A percentile compares a stretch with the other conserved stretches of the same genome.
Evolutionary conservation across 1,140 invertebrate genomes (phyloP).

Genomic region (Halotydeus destructor): DNA sequence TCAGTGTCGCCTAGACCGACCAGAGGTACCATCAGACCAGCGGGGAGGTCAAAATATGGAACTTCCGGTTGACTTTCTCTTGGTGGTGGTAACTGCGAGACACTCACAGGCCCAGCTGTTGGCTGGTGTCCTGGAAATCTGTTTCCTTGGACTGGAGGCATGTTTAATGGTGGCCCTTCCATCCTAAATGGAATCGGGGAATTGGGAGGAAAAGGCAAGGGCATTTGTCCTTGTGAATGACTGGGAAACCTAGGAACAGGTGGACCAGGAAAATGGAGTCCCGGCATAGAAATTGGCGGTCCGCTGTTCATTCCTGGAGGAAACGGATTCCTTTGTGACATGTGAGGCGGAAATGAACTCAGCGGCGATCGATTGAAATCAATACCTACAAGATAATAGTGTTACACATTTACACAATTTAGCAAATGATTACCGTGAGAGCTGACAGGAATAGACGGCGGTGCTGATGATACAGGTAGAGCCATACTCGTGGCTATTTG

Average conservation of each 20-base stretch:
- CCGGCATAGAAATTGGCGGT: not conserved
- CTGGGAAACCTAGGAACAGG: slow-evolving; percentile 38
- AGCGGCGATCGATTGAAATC: slow-evolving; percentile 15
- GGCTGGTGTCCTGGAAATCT: slow-evolving; percentile 3
- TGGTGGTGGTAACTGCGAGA: slow-evolving; percentile 4
- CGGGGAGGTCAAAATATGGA: slow-evolving; percentile 87
- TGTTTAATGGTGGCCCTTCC: no score
- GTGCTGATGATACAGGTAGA: slow-evolving; percentile 16
- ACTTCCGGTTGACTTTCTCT: slow-evolving; percentile 51
- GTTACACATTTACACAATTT: no score
- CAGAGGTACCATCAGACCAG: slow-evolving; percentile 78
- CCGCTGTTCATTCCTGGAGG: not conserved
- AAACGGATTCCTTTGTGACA: not conserved
- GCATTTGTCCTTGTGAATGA: slow-evolving; percentile 29
- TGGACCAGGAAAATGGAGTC: slow-evolving; percentile 3
- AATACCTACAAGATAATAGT: not conserved
- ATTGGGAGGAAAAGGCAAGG: slow-evolving; percentile 11
- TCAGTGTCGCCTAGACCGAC: slow-evolving; percentile 76
- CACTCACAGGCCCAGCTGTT: not conserved
- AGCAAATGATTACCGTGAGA: slow-evolving; percentile 1
- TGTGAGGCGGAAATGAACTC: not conserved
- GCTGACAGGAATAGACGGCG: slow-evolving; percentile 16
- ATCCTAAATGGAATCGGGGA: no score
- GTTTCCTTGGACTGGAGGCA: slow-evolving; percentile 1
- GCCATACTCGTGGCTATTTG: not conserved